Evolutionary conservation across 2,797 vertebrate genomes (phyloP), one percentile per base, ranked within the genome.

Genomic region (Agapornis canus): DNA sequence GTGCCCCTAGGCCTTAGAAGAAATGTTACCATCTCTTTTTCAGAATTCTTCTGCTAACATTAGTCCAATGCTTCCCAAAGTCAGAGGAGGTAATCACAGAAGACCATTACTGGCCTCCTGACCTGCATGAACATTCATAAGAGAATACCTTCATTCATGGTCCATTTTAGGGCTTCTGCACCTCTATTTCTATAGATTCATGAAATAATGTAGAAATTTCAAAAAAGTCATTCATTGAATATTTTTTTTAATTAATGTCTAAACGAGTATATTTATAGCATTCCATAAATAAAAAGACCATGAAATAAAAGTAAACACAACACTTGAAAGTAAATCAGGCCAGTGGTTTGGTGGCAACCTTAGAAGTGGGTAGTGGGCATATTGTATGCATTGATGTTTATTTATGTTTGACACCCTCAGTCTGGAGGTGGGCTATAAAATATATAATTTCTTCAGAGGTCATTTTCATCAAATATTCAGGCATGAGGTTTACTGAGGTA

Each of bases 291-390:
- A 96, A 96, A 96, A 97, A 89, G 86, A 91, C 54, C 59, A 86
- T 78, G 66, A 94, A 94, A 82, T 63, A 95, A 97, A 95, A 97
- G 96, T 95, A 96, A 95, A 94, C 54, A 79, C 35, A 82, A 29
- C 60, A 78, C 35, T 91, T 94, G 82, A 94, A 96, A 95, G 77
- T 77, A 57, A 92, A 94, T 96, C 63, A 96, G 69, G 64, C 40
- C 82, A 96, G 87, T 70, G 91, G 87, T 96, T 95, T 95, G 75
- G 82, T 89, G 95, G 95, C 87, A 96, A 40, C 70, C 96, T 98
- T 82, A 94, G 86, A 97, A 97, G 93, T 96, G 91, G 93, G 91
- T 83, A 97, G 60, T 57, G 47, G 88, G 93, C 75, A 95, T 87
- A 94, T 86, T 89, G 89, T 60, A 72, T 82, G 56, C 49, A 75